Percentiles rank a stretch among this genome's conserved stretches.
Conservation (phyloP, 2,113 vertebrate species). For the Seriola rivoliana region DNA sequence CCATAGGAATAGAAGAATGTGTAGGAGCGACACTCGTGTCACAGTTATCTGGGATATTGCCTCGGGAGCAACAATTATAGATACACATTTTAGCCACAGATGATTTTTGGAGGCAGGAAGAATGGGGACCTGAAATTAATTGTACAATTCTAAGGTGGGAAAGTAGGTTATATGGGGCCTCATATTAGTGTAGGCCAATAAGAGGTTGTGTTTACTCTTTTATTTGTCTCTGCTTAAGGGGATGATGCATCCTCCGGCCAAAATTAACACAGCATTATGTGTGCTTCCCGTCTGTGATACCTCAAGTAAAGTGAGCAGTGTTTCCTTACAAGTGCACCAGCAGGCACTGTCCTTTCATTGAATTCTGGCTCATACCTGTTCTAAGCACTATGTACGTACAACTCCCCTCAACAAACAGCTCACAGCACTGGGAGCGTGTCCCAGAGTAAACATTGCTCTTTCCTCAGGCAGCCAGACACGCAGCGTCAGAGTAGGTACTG, state of each 20-base stretch:
- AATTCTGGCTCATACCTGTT: constrained; percentile 44
- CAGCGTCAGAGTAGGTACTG: constrained; percentile 28
- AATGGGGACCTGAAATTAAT: background rate
- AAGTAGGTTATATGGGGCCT: constrained; percentile 23
- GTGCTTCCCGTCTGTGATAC: background rate
- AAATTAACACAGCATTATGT: constrained; percentile 54
- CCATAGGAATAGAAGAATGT: constrained; percentile 64
- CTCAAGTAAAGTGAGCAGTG: constrained; percentile 11
- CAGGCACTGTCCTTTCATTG: constrained; percentile 47
- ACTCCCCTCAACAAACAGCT: constrained; percentile 55
- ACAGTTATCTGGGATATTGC: constrained; percentile 34
- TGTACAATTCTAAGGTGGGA: constrained; percentile 1
- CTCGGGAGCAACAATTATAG: constrained; percentile 45
- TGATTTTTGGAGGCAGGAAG: background rate
- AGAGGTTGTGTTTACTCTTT: constrained; percentile 60
- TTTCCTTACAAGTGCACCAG: constrained; percentile 25
- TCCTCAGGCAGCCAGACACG: constrained; percentile 30
- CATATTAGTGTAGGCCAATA: constrained; percentile 41
- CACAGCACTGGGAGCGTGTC: constrained; percentile 28
- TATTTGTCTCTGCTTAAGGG: constrained; percentile 35
- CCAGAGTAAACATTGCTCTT: constrained; percentile 61
- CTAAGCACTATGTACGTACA: constrained; percentile 25
- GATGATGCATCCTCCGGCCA: constrained; percentile 45
- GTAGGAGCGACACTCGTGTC: constrained; percentile 54
- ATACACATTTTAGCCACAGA: constrained; percentile 24